Conservation (phyloP, 1,140 invertebrate species). For the Drosophila azteca region DNA sequence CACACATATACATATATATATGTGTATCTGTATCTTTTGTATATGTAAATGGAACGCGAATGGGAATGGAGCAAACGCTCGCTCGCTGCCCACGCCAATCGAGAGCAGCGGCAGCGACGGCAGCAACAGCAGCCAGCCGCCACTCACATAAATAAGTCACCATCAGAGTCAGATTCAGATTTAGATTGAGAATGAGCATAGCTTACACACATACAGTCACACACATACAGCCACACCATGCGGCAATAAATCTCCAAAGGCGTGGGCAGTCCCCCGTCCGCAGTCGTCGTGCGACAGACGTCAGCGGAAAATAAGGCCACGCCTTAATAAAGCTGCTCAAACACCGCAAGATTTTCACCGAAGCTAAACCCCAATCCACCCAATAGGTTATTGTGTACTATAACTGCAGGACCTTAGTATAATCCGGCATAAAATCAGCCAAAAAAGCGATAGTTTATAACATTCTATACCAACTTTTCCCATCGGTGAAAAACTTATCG, state of each 20-base stretch:
- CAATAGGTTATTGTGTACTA: too few relatives aligned
- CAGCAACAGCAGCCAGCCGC: conserved; percentile 34
- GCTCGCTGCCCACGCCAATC: conserved; percentile 58
- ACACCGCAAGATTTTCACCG: neutral
- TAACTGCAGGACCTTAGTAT: too few relatives aligned
- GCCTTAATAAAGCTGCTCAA: conserved; percentile 40
- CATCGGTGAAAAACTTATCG: too few relatives aligned
- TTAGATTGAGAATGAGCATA: conserved; percentile 55
- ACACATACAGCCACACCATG: conserved; percentile 35
- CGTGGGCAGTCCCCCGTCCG: conserved; percentile 59
- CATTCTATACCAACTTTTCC: too few relatives aligned
- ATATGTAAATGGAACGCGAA: too few relatives aligned
- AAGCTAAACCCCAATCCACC: too few relatives aligned
- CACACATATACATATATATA: too few relatives aligned
- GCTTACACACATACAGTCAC: conserved; percentile 14
- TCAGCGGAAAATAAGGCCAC: conserved; percentile 68
- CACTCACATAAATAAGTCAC: conserved; percentile 75
- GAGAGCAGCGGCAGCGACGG: conserved; percentile 9
- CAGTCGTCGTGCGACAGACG: conserved; percentile 51
- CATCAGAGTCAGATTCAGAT: conserved; percentile 64
- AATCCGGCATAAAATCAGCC: too few relatives aligned
- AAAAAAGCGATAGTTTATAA: too few relatives aligned
- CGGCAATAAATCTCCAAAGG: conserved; percentile 69
- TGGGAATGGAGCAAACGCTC: too few relatives aligned
- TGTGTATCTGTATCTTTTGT: conserved; percentile 67